Percentiles rank a stretch among this genome's conserved stretches.
Evolutionary conservation across 2,797 vertebrate species (phyloP).

Genomic region (Chrysocyon brachyurus): DNA sequence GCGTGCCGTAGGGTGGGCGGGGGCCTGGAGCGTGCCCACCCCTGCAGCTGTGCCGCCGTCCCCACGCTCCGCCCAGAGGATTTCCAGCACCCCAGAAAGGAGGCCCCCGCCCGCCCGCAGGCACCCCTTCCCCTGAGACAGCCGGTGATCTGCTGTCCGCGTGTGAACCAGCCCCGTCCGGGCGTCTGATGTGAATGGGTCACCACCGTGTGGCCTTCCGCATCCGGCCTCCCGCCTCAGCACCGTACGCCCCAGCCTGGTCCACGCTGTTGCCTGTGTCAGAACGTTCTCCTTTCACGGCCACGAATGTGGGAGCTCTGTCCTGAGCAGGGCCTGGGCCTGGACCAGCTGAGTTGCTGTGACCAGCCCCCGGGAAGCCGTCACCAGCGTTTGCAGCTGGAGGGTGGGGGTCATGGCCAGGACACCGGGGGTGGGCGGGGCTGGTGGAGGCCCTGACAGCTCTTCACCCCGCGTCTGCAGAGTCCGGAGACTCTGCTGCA

Average conservation of each 20-base stretch:
- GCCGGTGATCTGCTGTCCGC: background rate
- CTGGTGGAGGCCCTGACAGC: background rate
- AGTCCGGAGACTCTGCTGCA: background rate
- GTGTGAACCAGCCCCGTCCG: fast-evolving
- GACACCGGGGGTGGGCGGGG: background rate
- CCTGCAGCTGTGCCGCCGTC: fast-evolving
- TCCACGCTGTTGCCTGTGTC: fast-evolving
- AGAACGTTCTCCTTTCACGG: fast-evolving
- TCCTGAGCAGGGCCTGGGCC: background rate
- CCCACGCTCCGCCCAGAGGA: background rate
- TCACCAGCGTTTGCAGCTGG: background rate
- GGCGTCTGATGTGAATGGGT: fast-evolving
- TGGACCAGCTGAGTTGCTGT: background rate
- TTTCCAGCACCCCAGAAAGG: too few species aligned
- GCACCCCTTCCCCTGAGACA: background rate
- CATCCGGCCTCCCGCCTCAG: background rate
- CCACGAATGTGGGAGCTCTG: fast-evolving
- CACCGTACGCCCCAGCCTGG: too few species aligned
- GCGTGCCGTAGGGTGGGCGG: too few species aligned
- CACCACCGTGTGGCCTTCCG: fast-evolving
- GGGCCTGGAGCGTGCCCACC: fast-evolving
- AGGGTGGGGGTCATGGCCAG: background rate
- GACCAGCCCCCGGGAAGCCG: fast-evolving
- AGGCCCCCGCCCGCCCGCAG: background rate
- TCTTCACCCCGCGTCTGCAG: background rate